phyloP scores from a whole-genome alignment of 1,140 invertebrate genomes.

The Thaumetopoea pityocampa region DNA sequence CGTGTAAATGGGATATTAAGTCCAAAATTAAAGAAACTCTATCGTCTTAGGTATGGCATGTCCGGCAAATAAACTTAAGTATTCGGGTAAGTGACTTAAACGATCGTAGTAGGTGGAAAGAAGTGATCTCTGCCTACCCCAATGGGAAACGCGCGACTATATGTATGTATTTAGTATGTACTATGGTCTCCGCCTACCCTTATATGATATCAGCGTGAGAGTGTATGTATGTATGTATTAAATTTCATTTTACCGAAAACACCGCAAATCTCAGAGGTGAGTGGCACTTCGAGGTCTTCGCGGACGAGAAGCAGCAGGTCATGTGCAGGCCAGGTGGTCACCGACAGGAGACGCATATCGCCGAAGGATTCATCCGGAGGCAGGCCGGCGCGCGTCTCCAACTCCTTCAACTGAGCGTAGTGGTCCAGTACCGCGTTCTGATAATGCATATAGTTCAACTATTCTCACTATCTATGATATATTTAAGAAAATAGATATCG shows the following conservation, averaged over 20 bases:
- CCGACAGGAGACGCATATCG: constrained; percentile 46
- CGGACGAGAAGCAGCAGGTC: constrained; percentile 52
- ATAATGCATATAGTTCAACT: constrained; percentile 5
- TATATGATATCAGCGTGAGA: no score
- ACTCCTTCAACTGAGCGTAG: constrained; percentile 43
- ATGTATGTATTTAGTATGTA: no score
- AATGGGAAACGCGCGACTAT: no score
- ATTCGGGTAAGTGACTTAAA: no score
- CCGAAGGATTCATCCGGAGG: constrained; percentile 30
- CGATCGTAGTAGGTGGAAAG: no score
- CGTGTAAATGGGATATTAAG: no score
- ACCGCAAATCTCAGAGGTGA: constrained; percentile 41
- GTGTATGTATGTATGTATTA: no score
- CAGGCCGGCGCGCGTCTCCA: constrained; percentile 38
- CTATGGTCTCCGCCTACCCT: no score
- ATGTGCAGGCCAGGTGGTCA: constrained; percentile 53
- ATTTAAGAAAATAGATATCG: neutral
- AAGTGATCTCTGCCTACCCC: no score
- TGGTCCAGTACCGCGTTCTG: constrained; percentile 49
- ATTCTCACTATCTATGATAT: neutral
- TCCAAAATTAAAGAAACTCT: no score
- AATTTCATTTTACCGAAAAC: constrained; percentile 51
- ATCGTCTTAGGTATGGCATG: no score
- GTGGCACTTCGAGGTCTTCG: constrained; percentile 38
- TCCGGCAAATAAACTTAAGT: no score